Base-by-base conservation (phyloP, 2,888 invertebrate genomes). In the Euphydryas editha region DNA sequence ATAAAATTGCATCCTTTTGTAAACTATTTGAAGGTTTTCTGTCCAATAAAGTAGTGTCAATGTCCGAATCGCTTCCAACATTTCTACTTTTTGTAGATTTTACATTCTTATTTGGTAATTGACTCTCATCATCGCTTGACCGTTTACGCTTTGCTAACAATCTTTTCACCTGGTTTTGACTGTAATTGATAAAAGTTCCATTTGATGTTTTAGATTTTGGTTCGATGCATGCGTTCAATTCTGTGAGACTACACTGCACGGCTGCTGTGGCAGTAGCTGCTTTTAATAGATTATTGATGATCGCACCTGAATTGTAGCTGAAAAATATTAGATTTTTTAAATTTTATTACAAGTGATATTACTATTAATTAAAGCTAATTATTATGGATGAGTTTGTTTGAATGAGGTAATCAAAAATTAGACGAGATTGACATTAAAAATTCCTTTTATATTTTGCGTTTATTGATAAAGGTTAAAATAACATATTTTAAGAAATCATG, bases 291-390 rank as follows among this genome's bases (percentile, higher is more conserved):
- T 51, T 65, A 30, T 70, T 56, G 51, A 70, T 70, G n/a, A 39
- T 68, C 13, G 62, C 65, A 30, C 71, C 68, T 0, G 62, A 65
- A 20, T 17, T 47, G 42, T 61, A 69, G 5, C 74, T 74, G 69
- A 13, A 68, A 69, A 18, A 42, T 13, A 51, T 30, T 5, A 30
- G 4, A 30, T n/a, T n/a, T n/a, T n/a, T n/a, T n/a, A n/a, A n/a
- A n/a, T n/a, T n/a, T 1, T 21, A 0, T 10, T 20, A 47, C 20
- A 18, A 47, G 7, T 18, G 8, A 47, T 18, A 47, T 20, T 21
- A 47, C 18, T 11, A 47, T 8, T 6, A 46, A 6, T 10, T 7
- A 46, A 0, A 18, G 7, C 0, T n/a, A n/a, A n/a, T n/a, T n/a
- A n/a, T n/a, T n/a, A n/a, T n/a, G n/a, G n/a, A n/a, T n/a, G n/a